Evolutionary conservation across 2,797 vertebrate genomes (phyloP).

Genomic region (Argyrosomus regius): DNA sequence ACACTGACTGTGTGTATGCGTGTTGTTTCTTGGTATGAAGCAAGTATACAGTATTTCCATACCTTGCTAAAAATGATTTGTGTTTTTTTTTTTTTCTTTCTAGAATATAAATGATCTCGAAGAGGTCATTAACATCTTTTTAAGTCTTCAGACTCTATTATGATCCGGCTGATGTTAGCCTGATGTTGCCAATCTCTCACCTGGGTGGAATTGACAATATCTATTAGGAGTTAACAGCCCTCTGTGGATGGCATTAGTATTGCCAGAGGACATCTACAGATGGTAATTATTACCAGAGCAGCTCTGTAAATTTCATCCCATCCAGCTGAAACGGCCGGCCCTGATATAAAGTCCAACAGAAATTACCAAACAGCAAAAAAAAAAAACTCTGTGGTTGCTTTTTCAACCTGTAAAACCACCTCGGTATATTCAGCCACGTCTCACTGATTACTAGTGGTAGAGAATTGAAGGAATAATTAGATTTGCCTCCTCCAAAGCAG

Average conservation of each 20-base stretch:
- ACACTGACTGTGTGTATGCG: neutral
- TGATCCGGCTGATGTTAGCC: constrained; percentile 41
- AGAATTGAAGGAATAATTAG: constrained; percentile 56
- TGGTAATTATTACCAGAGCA: constrained; percentile 72
- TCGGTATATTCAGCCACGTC: constrained; percentile 38
- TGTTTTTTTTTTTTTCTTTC: neutral
- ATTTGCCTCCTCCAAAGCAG: constrained; percentile 40
- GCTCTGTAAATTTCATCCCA: constrained; percentile 57
- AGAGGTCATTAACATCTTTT: constrained; percentile 35
- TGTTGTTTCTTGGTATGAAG: neutral
- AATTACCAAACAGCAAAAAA: constrained; percentile 26
- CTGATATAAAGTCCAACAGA: constrained; percentile 50
- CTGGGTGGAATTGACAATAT: constrained; percentile 66
- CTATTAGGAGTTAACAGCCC: constrained; percentile 75
- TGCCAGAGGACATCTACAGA: constrained; percentile 68
- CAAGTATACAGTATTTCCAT: constrained; percentile 14
- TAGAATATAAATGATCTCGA: constrained; percentile 24
- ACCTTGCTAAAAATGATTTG: constrained; percentile 7
- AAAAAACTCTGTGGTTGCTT: constrained; percentile 42
- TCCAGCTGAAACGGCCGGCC: constrained; percentile 46
- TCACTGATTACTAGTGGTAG: constrained; percentile 38
- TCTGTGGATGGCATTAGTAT: constrained; percentile 61
- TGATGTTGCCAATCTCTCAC: constrained; percentile 61
- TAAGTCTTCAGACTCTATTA: constrained; percentile 42
- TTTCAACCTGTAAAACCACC: constrained; percentile 37